These are phyloP conservation scores for Sinocyclocheilus anshuiensis DNA, from an alignment of 2,113 vertebrate genomes.

Conservation along the genomic window DNA sequence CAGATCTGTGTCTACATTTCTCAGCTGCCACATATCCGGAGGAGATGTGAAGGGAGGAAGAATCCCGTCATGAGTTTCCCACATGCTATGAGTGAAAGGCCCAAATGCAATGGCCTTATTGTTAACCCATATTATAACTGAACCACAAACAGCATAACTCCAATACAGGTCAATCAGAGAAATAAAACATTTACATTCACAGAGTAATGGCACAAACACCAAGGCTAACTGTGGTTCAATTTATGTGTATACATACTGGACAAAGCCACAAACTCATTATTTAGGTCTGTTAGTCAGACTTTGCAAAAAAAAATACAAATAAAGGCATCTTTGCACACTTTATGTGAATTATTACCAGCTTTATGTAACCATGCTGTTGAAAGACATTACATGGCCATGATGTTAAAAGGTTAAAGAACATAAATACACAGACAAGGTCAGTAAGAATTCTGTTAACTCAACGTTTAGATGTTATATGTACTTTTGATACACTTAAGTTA, in stretches of 20 bases:
- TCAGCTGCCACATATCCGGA: background rate
- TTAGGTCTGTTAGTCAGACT: background rate
- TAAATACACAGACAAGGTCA: background rate
- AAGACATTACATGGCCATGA: background rate
- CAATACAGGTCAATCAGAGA: background rate
- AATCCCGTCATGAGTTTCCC: background rate
- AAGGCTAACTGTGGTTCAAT: background rate
- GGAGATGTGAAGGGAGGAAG: no score
- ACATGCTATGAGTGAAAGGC: background rate
- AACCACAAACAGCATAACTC: background rate
- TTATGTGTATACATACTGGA: background rate
- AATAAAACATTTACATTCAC: background rate
- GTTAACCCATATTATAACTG: conserved; percentile 4
- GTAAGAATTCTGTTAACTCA: background rate
- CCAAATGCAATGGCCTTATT: background rate
- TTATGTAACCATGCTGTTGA: background rate
- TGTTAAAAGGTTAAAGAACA: background rate
- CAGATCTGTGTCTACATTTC: conserved; percentile 15
- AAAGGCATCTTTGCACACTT: background rate
- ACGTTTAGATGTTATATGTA: background rate
- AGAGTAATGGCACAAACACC: no score
- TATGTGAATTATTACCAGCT: background rate
- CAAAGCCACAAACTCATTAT: background rate
- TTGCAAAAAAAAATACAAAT: background rate
- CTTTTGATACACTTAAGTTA: background rate